Evolutionary conservation across 1,140 invertebrate species (phyloP).

Genomic region (Heliconius eleuchia): DNA sequence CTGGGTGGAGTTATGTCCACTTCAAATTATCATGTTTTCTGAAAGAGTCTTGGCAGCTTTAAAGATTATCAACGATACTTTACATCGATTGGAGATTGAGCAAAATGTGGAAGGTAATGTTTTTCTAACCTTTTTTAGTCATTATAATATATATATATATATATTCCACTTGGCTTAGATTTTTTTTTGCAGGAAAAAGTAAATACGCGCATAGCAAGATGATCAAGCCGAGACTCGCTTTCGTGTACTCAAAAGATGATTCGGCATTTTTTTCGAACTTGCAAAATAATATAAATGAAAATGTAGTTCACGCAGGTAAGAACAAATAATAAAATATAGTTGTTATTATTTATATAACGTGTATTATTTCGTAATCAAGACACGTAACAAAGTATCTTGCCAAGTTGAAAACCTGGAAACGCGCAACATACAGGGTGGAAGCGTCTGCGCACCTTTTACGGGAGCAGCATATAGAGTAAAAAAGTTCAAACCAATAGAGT

Average conservation of each 20-base stretch:
- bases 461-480: too few relatives aligned
- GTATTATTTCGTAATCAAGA: too few relatives aligned
- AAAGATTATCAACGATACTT: not conserved
- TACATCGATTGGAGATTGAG: not conserved
- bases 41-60: not conserved
- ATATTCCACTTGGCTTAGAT: too few relatives aligned
- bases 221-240: not conserved
- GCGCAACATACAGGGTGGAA: too few relatives aligned
- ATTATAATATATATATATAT: too few relatives aligned
- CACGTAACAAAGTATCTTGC: too few relatives aligned
- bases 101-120: not conserved
- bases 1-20: not conserved
- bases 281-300: not conserved
- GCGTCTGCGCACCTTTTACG: too few relatives aligned
- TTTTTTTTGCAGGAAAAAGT: not conserved
- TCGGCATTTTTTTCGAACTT: not conserved
- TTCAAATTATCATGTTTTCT: not conserved
- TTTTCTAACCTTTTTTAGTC: too few relatives aligned
- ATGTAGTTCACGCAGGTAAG: not conserved
- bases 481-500: too few relatives aligned
- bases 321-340: not conserved
- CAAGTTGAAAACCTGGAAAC: too few relatives aligned
- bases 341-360: too few relatives aligned
- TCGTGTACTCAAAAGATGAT: not conserved
- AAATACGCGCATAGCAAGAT: not conserved